Evolutionary conservation across 2,888 invertebrate species (phyloP), one percentile per base, ranked within the genome.

Genomic region (Alviniconcha strummeri): DNA sequence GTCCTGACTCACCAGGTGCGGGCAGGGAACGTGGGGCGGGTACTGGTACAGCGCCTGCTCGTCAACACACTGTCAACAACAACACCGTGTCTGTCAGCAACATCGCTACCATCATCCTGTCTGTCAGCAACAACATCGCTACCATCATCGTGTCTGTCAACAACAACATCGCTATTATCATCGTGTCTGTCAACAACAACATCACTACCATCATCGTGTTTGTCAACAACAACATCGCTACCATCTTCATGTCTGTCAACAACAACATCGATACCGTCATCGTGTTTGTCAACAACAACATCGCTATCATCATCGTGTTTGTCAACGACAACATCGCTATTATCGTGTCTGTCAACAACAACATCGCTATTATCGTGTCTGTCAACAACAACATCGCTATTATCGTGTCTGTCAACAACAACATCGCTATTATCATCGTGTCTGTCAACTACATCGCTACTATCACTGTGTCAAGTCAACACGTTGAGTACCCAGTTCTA

Each of bases 1-100:
- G 83, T 90, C 91, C 76, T 90, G 87, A 69, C 88, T 88, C 85
- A 74, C 52, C 4, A 69, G 36, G 36, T 64, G 87, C 78, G 84
- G 89, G 88, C 85, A 88, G 88, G 67, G 87, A 36, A 36, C 36
- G 85, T 52, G 89, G 86, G 82, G 80, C 71, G 88, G 85, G 84
- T 85, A 88, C 54, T 85, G 85, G 85, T 86, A 88, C 77, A 87
- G 69, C 74, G 87, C 88, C 19, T 55, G 69, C 55, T 88, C 89
- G 84, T 89, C 87, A 85, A 89, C 88, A 89, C 76, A 83, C 83
- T 85, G 82, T 8, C 54, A 11, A 57, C 55, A 36, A 19, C 9
- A 17, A 15, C 13, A 54, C 36, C 36, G 36, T 36, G 36, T 36
- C 36, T 36, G 36, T 36, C 36, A 36, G 36, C 36, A 36, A 54